phyloP scores from a whole-genome alignment of 2,888 invertebrate species.

The Cheilosia grossa region DNA sequence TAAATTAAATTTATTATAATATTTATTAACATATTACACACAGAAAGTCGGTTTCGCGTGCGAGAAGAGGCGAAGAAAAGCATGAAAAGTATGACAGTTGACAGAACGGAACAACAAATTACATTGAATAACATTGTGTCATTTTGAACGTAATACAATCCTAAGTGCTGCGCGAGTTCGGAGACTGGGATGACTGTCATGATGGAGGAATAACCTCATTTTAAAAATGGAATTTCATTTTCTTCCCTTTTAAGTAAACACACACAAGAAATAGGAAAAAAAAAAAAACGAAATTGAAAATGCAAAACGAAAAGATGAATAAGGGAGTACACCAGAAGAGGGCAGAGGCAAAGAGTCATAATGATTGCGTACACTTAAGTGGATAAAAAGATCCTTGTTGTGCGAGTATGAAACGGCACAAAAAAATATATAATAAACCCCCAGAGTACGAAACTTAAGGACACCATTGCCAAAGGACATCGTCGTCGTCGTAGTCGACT shows the following conservation, averaged over 20 bases:
- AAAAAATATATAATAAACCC: constrained; percentile 14
- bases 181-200: neutral
- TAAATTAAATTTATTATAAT: constrained; percentile 50
- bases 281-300: constrained; percentile 13
- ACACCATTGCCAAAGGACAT: constrained; percentile 63
- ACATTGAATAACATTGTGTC: constrained; percentile 57
- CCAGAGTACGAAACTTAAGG: constrained; percentile 65
- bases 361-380: constrained; percentile 74
- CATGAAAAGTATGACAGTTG: constrained; percentile 47
- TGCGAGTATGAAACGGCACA: constrained; percentile 35
- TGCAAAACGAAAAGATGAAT: constrained; percentile 53
- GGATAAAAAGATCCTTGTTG: constrained; percentile 73
- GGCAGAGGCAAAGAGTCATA: constrained; percentile 59
- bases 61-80: neutral
- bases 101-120: constrained; percentile 51
- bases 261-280: constrained; percentile 2
- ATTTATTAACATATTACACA: constrained; percentile 1
- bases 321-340: constrained; percentile 39
- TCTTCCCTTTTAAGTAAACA: constrained; percentile 60
- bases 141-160: constrained; percentile 55
- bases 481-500: constrained; percentile 28
- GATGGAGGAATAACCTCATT: constrained; percentile 55
- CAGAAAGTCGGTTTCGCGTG: neutral
- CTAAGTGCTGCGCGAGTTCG: constrained; percentile 24
- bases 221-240: constrained; percentile 58